A percentile compares a stretch with the other conserved stretches of the same genome.
phyloP scores from a whole-genome alignment of 2,797 vertebrate species.

The Syndactyla subalaris region DNA sequence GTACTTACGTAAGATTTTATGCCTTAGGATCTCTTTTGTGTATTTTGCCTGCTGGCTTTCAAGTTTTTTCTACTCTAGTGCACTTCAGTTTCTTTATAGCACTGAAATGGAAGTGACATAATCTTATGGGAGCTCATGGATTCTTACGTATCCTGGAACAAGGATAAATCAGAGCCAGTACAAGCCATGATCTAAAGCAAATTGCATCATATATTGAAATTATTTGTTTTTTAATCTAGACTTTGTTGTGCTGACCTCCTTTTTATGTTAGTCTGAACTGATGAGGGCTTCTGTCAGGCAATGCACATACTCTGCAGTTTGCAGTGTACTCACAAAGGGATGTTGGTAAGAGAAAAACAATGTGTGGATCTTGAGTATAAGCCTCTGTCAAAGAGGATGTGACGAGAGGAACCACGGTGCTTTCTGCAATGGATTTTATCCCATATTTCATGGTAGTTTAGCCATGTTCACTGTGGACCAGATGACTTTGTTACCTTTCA shows the following conservation, averaged over 20 bases:
- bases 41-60: not conserved
- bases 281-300: not conserved
- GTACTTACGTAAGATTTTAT: not conserved
- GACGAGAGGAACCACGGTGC: not conserved
- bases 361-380: not conserved
- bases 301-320: not conserved
- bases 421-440: not conserved
- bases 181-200: not conserved
- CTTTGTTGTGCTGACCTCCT: not conserved
- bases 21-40: not conserved
- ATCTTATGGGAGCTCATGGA: not conserved
- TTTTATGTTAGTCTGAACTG: not conserved
- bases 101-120: not conserved
- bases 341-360: not conserved
- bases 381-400: not conserved
- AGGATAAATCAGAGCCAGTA: not conserved
- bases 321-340: not conserved
- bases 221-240: not conserved
- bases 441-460: not conserved
- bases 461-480: not conserved
- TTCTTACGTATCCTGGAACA: not conserved
- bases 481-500: not conserved
- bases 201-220: not conserved
- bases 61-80: not conserved
- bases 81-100: not conserved